phyloP scores from a whole-genome alignment of 2,888 invertebrate species.

The Corbicula japonica region DNA sequence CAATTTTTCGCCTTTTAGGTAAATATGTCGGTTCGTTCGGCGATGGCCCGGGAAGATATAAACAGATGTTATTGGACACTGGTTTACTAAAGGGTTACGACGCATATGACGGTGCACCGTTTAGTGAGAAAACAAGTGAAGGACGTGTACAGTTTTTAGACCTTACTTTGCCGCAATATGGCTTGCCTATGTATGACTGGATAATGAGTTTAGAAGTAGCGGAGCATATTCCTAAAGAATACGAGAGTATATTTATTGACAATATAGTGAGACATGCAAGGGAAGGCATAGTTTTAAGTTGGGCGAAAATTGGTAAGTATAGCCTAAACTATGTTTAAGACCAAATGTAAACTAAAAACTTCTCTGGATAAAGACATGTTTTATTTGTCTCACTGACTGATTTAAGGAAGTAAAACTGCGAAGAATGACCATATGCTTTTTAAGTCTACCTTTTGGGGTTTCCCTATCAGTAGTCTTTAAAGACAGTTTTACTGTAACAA shows the following conservation, averaged over 20 bases:
- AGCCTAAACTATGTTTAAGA: too few relatives aligned
- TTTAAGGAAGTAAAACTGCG: too few relatives aligned
- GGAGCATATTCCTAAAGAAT: conserved; percentile 57
- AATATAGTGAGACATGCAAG: conserved; percentile 59
- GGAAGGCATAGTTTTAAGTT: conserved; percentile 58
- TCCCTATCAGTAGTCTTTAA: too few relatives aligned
- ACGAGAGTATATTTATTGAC: conserved; percentile 51
- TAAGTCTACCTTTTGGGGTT: too few relatives aligned
- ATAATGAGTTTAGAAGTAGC: conserved; percentile 61
- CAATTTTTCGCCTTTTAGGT: conserved; percentile 41
- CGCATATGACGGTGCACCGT: conserved; percentile 64
- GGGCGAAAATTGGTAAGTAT: conserved; percentile 49
- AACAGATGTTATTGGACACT: conserved; percentile 49
- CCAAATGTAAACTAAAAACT: too few relatives aligned
- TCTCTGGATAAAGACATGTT: too few relatives aligned
- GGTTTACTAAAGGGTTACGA: conserved; percentile 26
- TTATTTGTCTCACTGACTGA: too few relatives aligned
- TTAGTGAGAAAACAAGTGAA: conserved; percentile 32
- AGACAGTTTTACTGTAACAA: too few relatives aligned
- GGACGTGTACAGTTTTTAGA: conserved; percentile 55
- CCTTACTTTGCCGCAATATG: conserved; percentile 61
- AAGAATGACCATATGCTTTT: too few relatives aligned
- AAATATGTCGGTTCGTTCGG: conserved; percentile 63
- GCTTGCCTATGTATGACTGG: conserved; percentile 54
- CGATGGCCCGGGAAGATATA: conserved; percentile 68